Conservation (phyloP, 2,797 vertebrate genomes). For the Alauda arvensis region DNA sequence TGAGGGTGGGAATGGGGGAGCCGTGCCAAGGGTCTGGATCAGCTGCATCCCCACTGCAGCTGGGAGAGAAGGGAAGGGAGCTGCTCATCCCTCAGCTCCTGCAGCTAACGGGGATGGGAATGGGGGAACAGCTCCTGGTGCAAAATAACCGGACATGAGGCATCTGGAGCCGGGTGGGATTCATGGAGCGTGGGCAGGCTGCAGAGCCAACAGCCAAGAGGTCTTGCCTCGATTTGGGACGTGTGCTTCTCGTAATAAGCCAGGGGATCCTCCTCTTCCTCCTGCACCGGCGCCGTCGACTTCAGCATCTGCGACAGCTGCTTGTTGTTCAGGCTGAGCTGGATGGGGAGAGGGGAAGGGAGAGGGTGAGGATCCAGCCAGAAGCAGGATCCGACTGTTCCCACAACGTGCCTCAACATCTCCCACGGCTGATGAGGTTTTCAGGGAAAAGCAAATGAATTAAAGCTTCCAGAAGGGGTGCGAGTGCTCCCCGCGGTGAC, state of each 20-base stretch:
- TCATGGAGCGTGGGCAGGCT: accelerated
- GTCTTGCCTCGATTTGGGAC: slow-evolving; percentile 87
- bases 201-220: neutral
- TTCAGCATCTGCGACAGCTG: slow-evolving; percentile 93
- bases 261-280: slow-evolving; percentile 87
- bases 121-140: neutral
- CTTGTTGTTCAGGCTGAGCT: slow-evolving; percentile 94
- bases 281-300: slow-evolving; percentile 76
- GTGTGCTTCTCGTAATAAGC: slow-evolving; percentile 89
- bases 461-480: slow-evolving; percentile 11
- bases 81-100: neutral
- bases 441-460: slow-evolving; percentile 24
- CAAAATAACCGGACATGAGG: accelerated
- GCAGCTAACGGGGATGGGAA: neutral
- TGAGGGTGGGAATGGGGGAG: accelerated
- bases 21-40: neutral
- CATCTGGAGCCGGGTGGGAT: neutral
- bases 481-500: neutral
- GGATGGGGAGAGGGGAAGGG: neutral
- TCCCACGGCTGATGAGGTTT: slow-evolving; percentile 1
- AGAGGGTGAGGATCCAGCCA: neutral
- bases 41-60: neutral
- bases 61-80: neutral
- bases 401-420: neutral
- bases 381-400: neutral